A percentile compares a stretch with the other conserved stretches of the same genome.
These are phyloP conservation scores for Squalus acanthias DNA, from an alignment of 2,797 vertebrate genomes.

Conservation along the genomic window DNA sequence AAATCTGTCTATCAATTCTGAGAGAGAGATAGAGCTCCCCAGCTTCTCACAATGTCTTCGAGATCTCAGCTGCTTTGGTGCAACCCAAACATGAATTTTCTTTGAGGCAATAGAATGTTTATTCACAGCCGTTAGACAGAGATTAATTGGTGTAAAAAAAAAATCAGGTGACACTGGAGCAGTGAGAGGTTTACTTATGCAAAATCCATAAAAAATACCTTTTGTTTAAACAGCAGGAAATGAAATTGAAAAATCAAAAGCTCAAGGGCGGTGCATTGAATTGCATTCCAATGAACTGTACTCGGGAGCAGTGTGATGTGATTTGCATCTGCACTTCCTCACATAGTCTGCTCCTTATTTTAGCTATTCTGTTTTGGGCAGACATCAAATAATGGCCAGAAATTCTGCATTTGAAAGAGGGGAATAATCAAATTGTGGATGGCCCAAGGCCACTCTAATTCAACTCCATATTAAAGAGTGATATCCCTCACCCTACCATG, in stretches of 20 bases:
- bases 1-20: background rate
- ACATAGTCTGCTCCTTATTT: background rate
- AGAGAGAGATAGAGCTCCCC: background rate
- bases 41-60: background rate
- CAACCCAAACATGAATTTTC: background rate
- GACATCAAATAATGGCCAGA: background rate
- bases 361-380: background rate
- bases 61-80: background rate
- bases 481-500: background rate
- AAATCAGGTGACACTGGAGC: background rate
- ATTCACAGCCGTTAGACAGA: background rate
- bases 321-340: background rate
- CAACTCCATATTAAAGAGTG: background rate
- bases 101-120: background rate
- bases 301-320: background rate
- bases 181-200: conserved; percentile 10
- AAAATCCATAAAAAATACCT: conserved; percentile 8
- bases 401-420: background rate
- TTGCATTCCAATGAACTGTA: conserved; percentile 15
- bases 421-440: background rate
- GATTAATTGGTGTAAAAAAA: background rate
- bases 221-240: conserved; percentile 16
- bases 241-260: background rate
- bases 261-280: background rate
- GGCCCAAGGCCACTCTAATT: background rate